These are phyloP conservation scores for Amorpha juglandis DNA, from an alignment of 2,888 invertebrate species.

Conservation along the genomic window DNA sequence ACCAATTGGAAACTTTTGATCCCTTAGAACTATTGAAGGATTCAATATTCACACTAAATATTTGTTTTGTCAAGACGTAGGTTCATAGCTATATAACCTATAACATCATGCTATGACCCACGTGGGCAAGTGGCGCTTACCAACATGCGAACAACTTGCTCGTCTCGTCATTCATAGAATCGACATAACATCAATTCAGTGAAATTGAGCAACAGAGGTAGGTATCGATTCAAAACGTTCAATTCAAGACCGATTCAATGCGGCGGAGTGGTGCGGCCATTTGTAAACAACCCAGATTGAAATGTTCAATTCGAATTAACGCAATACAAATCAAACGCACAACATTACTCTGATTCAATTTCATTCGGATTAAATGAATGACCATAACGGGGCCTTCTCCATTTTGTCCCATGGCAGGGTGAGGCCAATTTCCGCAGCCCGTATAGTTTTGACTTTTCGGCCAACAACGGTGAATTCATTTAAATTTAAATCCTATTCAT, in stretches of 20 bases:
- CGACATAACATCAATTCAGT: not conserved
- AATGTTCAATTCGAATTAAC: slow-evolving; percentile 18
- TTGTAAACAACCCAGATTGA: slow-evolving; percentile 22
- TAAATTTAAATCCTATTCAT: slow-evolving; percentile 46
- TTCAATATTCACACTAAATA: no score
- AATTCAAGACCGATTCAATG: not conserved
- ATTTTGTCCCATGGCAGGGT: slow-evolving; percentile 46
- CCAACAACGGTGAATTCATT: slow-evolving; percentile 32
- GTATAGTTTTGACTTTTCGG: slow-evolving; percentile 49
- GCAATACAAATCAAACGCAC: slow-evolving; percentile 17
- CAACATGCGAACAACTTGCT: no score
- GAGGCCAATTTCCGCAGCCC: slow-evolving; percentile 65
- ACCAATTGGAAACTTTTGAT: no score
- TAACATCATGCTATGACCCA: no score
- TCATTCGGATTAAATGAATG: slow-evolving; percentile 41
- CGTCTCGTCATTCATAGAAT: no score
- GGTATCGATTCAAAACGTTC: slow-evolving; percentile 9
- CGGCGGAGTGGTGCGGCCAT: not conserved
- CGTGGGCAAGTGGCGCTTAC: no score
- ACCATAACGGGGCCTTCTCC: slow-evolving; percentile 35
- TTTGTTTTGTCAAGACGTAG: no score
- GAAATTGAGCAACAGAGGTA: slow-evolving; percentile 5
- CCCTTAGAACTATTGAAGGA: no score
- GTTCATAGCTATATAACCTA: no score
- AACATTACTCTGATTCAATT: slow-evolving; percentile 26